Evolutionary conservation across 2,888 invertebrate genomes (phyloP).

Genomic region (Cryptops parisi): DNA sequence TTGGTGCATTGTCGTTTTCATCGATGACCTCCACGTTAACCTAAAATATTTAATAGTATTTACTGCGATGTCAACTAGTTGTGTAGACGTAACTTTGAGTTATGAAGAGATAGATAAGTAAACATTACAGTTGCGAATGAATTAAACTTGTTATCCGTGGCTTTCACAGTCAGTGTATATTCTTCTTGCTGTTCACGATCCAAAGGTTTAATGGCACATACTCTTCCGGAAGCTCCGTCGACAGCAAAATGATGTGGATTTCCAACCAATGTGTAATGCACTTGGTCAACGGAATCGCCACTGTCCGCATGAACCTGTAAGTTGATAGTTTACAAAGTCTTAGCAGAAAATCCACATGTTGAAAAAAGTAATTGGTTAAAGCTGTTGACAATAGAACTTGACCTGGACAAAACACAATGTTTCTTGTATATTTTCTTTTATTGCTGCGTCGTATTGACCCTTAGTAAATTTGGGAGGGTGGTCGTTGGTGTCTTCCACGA

Average conservation of each 20-base stretch:
- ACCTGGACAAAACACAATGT: conserved; percentile 25
- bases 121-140: conserved; percentile 15
- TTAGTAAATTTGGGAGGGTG: conserved; percentile 66
- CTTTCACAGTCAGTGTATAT: conserved; percentile 17
- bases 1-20: conserved; percentile 25
- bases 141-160: conserved; percentile 17
- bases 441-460: conserved; percentile 53
- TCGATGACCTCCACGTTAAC: conserved; percentile 21
- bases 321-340: not conserved
- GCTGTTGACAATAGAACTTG: not conserved
- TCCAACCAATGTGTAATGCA: conserved; percentile 21
- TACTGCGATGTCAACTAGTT: not conserved
- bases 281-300: conserved; percentile 24
- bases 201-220: conserved; percentile 17
- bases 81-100: not conserved
- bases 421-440: conserved; percentile 55
- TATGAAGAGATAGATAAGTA: not conserved
- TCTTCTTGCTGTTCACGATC: conserved; percentile 17
- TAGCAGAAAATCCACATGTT: too few species aligned
- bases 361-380: not conserved
- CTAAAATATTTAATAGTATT: conserved; percentile 2
- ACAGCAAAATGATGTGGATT: conserved; percentile 14
- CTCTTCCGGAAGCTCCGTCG: conserved; percentile 17
- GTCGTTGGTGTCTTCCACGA: conserved; percentile 75
- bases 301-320: conserved; percentile 23